Base-by-base conservation (phyloP, 2,113 vertebrate genomes). In the Beaufortia kweichowensis region DNA sequence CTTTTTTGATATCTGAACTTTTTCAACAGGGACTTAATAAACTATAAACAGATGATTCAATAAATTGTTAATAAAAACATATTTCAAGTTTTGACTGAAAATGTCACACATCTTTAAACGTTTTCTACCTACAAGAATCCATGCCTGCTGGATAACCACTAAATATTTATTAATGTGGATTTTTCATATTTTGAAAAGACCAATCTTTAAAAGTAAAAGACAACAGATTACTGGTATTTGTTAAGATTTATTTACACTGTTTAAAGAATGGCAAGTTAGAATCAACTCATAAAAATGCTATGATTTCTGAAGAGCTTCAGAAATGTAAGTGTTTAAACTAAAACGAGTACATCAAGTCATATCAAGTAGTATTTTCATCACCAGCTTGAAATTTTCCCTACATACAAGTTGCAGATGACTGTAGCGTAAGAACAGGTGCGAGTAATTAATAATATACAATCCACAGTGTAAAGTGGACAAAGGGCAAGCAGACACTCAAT, bases 231-330 rank as follows among this genome's bases (percentile, higher is more conserved):
- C 80, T 82, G 79, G 79, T 59, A 85, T 89, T 87, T 85, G 84
- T 87, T 83, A 86, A 86, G 81, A 84, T 89, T 28, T 84, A 91
- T 90, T 90, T 91, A 91, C 90, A 91, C 76, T 81, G 81, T 89
- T 90, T 84, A 76, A 80, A 87, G 76, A 82, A 70, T 56, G 57
- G 64, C 76, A 82, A 79, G 78, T 83, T 86, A 70, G 12, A 85
- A 84, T 81, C 71, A 73, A 80, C 66, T 81, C 80, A 78, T 86
- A 86, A 83, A 75, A 79, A 84, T 60, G 77, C 80, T 78, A 81
- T 79, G 81, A 86, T 87, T 88, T 75, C 75, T 76, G 70, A 79
- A 76, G 62, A 64, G 55, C 69, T 70, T 84, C 75, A 69, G 71
- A 70, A 80, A 77, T 82, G 75, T 85, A 63, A 86, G 48, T 53